Percentiles rank a stretch among this genome's conserved stretches.
phyloP scores from a whole-genome alignment of 2,113 vertebrate species.

The Oplegnathus fasciatus region DNA sequence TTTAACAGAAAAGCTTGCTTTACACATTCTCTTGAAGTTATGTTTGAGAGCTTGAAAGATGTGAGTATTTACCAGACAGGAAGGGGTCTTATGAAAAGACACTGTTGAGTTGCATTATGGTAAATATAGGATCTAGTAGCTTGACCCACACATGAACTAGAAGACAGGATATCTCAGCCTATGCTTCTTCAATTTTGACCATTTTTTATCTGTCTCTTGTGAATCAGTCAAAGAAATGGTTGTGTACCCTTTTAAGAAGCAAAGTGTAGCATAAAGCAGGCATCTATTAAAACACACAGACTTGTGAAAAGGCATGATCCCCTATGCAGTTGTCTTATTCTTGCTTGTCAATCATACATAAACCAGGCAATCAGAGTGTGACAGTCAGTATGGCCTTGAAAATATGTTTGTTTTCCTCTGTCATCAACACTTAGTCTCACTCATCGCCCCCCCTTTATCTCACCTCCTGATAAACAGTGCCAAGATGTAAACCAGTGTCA shows the following conservation, averaged over 20 bases:
- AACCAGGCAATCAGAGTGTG: slow-evolving; percentile 12
- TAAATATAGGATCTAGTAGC: background rate
- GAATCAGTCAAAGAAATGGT: too few species aligned
- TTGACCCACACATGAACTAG: too few species aligned
- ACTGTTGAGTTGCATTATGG: background rate
- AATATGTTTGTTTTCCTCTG: slow-evolving; percentile 50
- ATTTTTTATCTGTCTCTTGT: too few species aligned
- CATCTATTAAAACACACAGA: background rate
- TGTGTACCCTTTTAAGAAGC: too few species aligned
- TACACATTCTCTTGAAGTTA: background rate
- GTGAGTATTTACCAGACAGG: background rate
- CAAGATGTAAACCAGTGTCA: slow-evolving; percentile 30
- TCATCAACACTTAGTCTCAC: slow-evolving; percentile 16
- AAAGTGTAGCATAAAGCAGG: too few species aligned
- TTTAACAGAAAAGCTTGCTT: background rate
- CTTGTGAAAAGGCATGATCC: background rate
- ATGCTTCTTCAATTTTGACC: too few species aligned
- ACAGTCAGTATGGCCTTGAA: slow-evolving; percentile 3
- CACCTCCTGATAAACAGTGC: slow-evolving; percentile 47
- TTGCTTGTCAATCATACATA: slow-evolving; percentile 7
- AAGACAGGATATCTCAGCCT: background rate
- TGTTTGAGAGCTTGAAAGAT: background rate
- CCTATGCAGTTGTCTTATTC: background rate
- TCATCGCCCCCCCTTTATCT: slow-evolving; percentile 18
- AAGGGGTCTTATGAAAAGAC: too few species aligned